A percentile compares a stretch with the other conserved stretches of the same genome.
phyloP scores from a whole-genome alignment of 1,140 invertebrate species.

The honey bee (Apis mellifera) region Amel_HAv3.1 CM009932.2:7751501-7752000 shows the following conservation, averaged over 20 bases:
- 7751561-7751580: slow-evolving; percentile 47
- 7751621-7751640: slow-evolving; percentile 96
- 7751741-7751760: slow-evolving; percentile 80
- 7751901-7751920: slow-evolving; percentile 67
- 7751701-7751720: slow-evolving; percentile 81
- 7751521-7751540: not conserved
- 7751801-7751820: slow-evolving; percentile 81
- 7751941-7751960: slow-evolving; percentile 68
- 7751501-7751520: not conserved
- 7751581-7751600: slow-evolving; percentile 90
- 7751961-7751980: slow-evolving; percentile 70
- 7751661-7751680: slow-evolving; percentile 98
- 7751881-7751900: slow-evolving; percentile 26
- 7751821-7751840: slow-evolving; percentile 85
- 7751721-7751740: slow-evolving; percentile 79
- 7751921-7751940: slow-evolving; percentile 55
- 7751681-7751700: slow-evolving; percentile 87
- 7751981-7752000: slow-evolving; percentile 56
- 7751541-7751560: not conserved
- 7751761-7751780: slow-evolving; percentile 77
- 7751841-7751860: slow-evolving; percentile 89
- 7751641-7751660: slow-evolving; percentile 97
- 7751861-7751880: slow-evolving; percentile 2
- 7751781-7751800: slow-evolving; percentile 83
- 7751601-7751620: slow-evolving; percentile 94